Evolutionary conservation across 2,888 invertebrate genomes (phyloP).

Genomic region (Amblyteles armatorius): DNA sequence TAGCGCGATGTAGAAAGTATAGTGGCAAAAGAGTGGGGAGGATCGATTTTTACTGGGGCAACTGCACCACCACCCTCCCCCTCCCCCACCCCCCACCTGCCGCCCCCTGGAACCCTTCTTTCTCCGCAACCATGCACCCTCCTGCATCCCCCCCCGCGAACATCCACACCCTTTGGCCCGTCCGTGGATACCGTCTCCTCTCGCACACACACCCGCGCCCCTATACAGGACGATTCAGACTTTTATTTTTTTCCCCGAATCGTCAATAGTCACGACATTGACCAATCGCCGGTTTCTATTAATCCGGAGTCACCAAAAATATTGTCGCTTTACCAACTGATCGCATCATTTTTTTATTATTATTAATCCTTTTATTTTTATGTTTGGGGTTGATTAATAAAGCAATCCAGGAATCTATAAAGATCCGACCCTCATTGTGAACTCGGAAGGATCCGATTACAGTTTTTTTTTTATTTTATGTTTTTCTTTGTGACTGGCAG

Average conservation of each 20-base stretch:
- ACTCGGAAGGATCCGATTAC: background rate
- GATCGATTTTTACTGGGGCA: constrained; percentile 86
- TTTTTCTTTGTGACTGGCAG: background rate
- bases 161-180: constrained; percentile 49
- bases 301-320: background rate
- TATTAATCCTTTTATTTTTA: background rate
- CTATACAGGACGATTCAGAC: constrained; percentile 31
- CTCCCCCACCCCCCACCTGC: constrained; percentile 60
- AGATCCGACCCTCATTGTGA: background rate
- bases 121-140: constrained; percentile 76
- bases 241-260: background rate
- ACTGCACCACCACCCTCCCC: constrained; percentile 70
- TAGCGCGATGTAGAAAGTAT: constrained; percentile 61
- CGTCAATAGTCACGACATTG: background rate
- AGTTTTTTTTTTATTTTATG: background rate
- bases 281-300: background rate
- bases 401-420: background rate
- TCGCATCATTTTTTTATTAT: background rate
- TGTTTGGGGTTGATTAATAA: background rate
- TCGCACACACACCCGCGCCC: constrained; percentile 5
- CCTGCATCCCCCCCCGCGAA: constrained; percentile 76
- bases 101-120: constrained; percentile 71
- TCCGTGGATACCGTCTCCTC: constrained; percentile 46
- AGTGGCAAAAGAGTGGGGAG: constrained; percentile 83
- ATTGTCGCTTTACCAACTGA: background rate